These are phyloP conservation scores for Latheticus oryzae DNA, from an alignment of 2,888 invertebrate genomes.

Conservation along the genomic window DNA sequence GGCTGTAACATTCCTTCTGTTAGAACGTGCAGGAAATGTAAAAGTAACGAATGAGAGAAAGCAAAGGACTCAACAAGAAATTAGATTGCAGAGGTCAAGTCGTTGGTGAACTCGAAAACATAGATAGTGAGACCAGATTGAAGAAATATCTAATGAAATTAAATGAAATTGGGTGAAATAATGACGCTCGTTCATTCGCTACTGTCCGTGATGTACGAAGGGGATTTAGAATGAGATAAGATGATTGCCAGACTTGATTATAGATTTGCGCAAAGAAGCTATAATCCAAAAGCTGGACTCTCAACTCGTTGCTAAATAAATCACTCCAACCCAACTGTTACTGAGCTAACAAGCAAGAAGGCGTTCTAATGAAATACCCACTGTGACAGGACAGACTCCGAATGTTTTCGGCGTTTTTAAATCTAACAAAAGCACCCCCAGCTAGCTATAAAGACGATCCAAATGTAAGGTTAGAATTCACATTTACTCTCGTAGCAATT, in stretches of 20 bases:
- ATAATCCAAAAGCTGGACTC: slow-evolving; percentile 41
- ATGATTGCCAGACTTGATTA: slow-evolving; percentile 45
- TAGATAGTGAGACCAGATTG: slow-evolving; percentile 58
- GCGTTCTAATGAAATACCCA: slow-evolving; percentile 28
- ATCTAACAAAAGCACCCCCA: too few relatives aligned
- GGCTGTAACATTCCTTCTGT: slow-evolving; percentile 46
- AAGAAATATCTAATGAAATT: slow-evolving; percentile 61
- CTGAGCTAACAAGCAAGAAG: slow-evolving; percentile 29
- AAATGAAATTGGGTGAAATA: slow-evolving; percentile 62
- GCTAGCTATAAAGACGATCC: too few relatives aligned
- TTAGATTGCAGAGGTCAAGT: slow-evolving; percentile 53
- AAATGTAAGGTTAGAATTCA: too few relatives aligned
- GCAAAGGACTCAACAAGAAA: slow-evolving; percentile 49
- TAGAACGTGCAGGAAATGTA: slow-evolving; percentile 50
- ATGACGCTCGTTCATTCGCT: slow-evolving; percentile 51
- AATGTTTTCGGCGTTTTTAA: too few relatives aligned
- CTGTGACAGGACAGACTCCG: too few relatives aligned
- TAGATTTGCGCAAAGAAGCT: slow-evolving; percentile 45
- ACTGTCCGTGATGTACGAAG: slow-evolving; percentile 37
- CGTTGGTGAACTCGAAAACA: slow-evolving; percentile 45
- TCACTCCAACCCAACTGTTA: slow-evolving; percentile 26
- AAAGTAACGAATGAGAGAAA: slow-evolving; percentile 48
- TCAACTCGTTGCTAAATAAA: slow-evolving; percentile 25
- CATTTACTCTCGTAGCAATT: too few relatives aligned
- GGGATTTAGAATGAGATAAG: slow-evolving; percentile 41